A percentile compares a stretch with the other conserved stretches of the same genome.
These are phyloP conservation scores for Cydia fagiglandana DNA, from an alignment of 1,140 invertebrate species.

Conservation along the genomic window DNA sequence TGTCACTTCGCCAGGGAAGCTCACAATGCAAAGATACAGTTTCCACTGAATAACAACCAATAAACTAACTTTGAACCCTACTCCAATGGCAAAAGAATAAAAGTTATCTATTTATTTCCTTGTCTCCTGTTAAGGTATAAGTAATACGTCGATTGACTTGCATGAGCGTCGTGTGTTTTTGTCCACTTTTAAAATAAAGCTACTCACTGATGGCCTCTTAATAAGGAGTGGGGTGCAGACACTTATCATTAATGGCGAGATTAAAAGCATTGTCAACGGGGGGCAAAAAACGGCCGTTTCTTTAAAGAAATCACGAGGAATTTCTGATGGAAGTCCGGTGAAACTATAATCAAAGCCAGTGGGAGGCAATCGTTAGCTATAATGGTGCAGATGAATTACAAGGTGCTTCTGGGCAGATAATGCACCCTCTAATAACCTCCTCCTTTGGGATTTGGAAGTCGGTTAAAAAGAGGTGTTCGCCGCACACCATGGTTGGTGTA, in stretches of 20 bases:
- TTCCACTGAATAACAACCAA: neutral
- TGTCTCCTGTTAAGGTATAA: slow-evolving; percentile 23
- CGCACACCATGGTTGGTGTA: too few relatives aligned
- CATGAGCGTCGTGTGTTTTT: slow-evolving; percentile 45
- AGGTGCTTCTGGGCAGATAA: neutral
- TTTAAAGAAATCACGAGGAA: slow-evolving; percentile 16
- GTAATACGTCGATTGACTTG: slow-evolving; percentile 48
- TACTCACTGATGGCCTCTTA: slow-evolving; percentile 37
- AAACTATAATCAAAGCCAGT: slow-evolving; percentile 20
- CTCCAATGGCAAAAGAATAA: neutral
- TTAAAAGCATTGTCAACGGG: slow-evolving; percentile 31
- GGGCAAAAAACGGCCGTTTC: slow-evolving; percentile 21
- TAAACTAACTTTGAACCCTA: neutral
- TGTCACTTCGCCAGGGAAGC: slow-evolving; percentile 33
- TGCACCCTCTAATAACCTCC: too few relatives aligned
- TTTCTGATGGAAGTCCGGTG: slow-evolving; percentile 14
- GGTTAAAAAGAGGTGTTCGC: too few relatives aligned
- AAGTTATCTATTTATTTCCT: neutral
- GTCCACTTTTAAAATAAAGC: slow-evolving; percentile 44
- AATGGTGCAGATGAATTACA: slow-evolving; percentile 7
- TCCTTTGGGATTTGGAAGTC: too few relatives aligned
- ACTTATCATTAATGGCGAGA: slow-evolving; percentile 32
- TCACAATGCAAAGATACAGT: slow-evolving; percentile 1
- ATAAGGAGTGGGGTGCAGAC: slow-evolving; percentile 43
- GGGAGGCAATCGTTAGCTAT: slow-evolving; percentile 19